These are phyloP conservation scores for Amphimedon queenslandica DNA, from an alignment of 37 sponge, comb jelly and placozoan genomes.

Conservation along the genomic window DNA sequence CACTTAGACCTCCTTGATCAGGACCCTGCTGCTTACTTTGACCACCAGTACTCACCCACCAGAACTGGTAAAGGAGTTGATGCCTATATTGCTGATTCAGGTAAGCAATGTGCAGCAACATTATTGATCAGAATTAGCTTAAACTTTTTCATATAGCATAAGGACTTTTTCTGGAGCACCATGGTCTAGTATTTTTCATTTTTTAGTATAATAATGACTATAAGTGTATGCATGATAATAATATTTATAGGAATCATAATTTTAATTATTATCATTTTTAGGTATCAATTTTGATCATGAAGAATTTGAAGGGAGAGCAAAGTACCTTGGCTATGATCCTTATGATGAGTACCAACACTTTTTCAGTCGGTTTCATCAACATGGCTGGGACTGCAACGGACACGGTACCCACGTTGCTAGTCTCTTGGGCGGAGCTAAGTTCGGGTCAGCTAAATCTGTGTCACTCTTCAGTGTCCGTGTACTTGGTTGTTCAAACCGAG, in stretches of 20 bases:
- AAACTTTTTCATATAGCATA: no score
- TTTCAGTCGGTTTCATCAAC: background rate
- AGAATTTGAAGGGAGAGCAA: conserved; percentile 32
- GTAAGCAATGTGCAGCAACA: conserved; percentile 47
- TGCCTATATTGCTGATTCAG: conserved; percentile 65
- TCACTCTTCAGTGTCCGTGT: conserved; percentile 55
- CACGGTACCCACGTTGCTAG: conserved; percentile 81
- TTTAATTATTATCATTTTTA: no score
- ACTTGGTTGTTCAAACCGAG: conserved; percentile 46
- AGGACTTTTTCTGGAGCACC: no score
- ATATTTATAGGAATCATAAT: no score
- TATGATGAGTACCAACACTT: conserved; percentile 19
- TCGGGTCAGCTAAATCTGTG: conserved; percentile 56
- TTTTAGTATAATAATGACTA: no score
- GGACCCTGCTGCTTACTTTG: conserved; percentile 14
- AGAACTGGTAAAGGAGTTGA: conserved; percentile 70
- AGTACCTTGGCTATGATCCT: conserved; percentile 43
- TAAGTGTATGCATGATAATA: no score
- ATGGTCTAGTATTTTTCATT: no score
- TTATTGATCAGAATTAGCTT: no score
- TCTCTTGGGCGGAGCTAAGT: conserved; percentile 60
- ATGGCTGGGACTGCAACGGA: conserved; percentile 69
- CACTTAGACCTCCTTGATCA: conserved; percentile 70
- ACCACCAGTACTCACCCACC: conserved; percentile 42
- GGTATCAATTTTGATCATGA: conserved; percentile 30